Evolutionary conservation across 2,113 vertebrate species (phyloP), one percentile per base, ranked within the genome.

Genomic region (Pteruthius melanotis): DNA sequence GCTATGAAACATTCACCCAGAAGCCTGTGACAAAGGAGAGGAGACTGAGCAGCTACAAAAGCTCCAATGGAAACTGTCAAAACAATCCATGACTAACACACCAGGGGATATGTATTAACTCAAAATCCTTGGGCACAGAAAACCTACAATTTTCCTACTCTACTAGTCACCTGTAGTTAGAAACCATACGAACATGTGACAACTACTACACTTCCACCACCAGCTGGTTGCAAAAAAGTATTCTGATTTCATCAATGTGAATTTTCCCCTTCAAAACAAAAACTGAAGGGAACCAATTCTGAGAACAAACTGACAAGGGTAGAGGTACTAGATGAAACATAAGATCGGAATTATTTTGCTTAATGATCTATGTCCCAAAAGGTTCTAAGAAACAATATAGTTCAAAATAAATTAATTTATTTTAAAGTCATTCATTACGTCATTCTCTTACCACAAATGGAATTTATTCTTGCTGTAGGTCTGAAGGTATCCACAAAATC

Each of bases 401-500:
- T 26, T 52, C 6, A 79, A 74, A 90, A 74, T 20, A 35, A 80
- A 56, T 26, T 4, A 5, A 47, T 71, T 68, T 23, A 75, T 71
- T 89, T 82, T 72, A 1, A 93, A 81, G 37, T 49, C 7, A 94
- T 56, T 74, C 28, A 64, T 68, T 17, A 89, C 79, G 33, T 54
- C 17, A 39, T 89, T 91, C 52, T 94, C 99, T 98, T 98, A 99
- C 99, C 99, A 96, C 99, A 99, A 61, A 99, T 99, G 15, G 99
- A 99, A 98, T 99, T 99, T 96, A 99, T 99, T 97, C 99, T 99
- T 90, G 99, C 99, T 42, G 99, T 99, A 61, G 99, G 99, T 97
- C 99, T 98, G 97, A 99, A 99, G 90, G 99, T 99, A 94, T 99
- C 99, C 95, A 99, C 99, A 98, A 99, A 99, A 96, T 99, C 99